A percentile compares a stretch with the other conserved stretches of the same genome.
Conservation (phyloP, 2,888 invertebrate genomes). For the Drosophila robusta region DNA sequence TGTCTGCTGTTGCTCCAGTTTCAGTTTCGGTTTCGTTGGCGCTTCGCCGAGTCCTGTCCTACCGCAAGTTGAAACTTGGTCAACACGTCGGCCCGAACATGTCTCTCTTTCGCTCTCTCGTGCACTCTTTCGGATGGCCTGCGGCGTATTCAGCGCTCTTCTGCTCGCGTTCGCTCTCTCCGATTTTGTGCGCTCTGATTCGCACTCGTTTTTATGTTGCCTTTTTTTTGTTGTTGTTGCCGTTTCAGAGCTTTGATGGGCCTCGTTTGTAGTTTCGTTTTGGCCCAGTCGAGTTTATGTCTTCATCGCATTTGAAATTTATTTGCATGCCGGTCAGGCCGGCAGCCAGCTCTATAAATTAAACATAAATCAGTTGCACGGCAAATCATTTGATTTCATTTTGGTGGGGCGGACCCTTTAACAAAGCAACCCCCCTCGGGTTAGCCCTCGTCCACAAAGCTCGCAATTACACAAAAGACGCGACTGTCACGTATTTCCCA, state of each 20-base stretch:
- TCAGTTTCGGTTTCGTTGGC: slow-evolving; percentile 28
- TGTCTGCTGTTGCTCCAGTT: slow-evolving; percentile 49
- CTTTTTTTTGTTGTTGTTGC: background rate
- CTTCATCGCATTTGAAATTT: slow-evolving; percentile 70
- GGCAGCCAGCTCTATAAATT: slow-evolving; percentile 73
- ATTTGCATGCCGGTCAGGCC: slow-evolving; percentile 76
- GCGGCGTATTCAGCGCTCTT: slow-evolving; percentile 48
- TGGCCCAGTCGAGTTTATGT: slow-evolving; percentile 67
- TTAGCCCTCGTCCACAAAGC: background rate
- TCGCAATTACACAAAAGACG: slow-evolving; percentile 56
- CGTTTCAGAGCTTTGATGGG: slow-evolving; percentile 38
- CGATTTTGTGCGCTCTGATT: background rate
- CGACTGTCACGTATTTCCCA: slow-evolving; percentile 58
- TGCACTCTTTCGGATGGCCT: slow-evolving; percentile 14
- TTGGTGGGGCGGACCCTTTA: slow-evolving; percentile 44
- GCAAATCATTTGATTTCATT: slow-evolving; percentile 77
- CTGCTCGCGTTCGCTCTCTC: slow-evolving; percentile 8
- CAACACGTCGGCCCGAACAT: slow-evolving; percentile 23
- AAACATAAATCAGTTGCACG: slow-evolving; percentile 77
- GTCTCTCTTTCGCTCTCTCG: slow-evolving; percentile 9
- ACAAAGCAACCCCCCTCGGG: background rate
- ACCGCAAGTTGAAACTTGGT: slow-evolving; percentile 71
- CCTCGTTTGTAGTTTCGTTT: slow-evolving; percentile 55
- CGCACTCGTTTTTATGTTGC: background rate
- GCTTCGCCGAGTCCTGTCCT: slow-evolving; percentile 47